Evolutionary conservation across 2,113 vertebrate genomes (phyloP).

Genomic region (Gavialis gangeticus): DNA sequence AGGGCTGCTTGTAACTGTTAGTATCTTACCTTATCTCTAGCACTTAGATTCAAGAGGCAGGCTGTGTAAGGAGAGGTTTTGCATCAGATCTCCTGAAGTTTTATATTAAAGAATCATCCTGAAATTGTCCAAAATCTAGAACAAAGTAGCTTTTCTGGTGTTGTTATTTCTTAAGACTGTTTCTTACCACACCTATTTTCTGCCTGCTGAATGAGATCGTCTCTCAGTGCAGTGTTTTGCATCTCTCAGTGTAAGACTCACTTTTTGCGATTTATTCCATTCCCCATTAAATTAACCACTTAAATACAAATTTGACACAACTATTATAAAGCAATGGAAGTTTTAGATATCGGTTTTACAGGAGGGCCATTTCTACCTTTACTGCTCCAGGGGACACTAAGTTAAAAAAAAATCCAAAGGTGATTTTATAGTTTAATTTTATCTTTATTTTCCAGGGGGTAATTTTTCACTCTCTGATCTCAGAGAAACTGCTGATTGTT

Average conservation of each 20-base stretch:
- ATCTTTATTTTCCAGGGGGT: neutral
- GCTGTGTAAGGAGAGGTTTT: neutral
- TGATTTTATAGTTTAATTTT: neutral
- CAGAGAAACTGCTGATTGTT: neutral
- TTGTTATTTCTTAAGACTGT: neutral
- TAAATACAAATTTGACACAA: neutral
- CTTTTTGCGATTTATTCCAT: neutral
- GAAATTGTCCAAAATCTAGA: conserved; percentile 35
- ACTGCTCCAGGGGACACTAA: neutral
- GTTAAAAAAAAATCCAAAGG: neutral
- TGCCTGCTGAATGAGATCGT: neutral
- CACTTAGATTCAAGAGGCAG: conserved; percentile 3
- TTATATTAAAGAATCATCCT: conserved; percentile 31
- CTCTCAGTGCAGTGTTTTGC: neutral
- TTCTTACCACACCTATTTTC: neutral
- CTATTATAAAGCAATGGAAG: neutral
- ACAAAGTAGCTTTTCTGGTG: neutral
- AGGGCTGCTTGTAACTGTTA: neutral
- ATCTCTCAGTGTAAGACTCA: neutral
- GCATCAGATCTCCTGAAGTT: neutral
- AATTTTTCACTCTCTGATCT: neutral
- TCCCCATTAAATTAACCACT: neutral
- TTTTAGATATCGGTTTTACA: conserved; percentile 19
- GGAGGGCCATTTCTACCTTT: neutral
- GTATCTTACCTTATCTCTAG: neutral